Evolutionary conservation across 2,797 vertebrate species (phyloP), one percentile per base, ranked within the genome.

Genomic region (Tangara arthus): DNA sequence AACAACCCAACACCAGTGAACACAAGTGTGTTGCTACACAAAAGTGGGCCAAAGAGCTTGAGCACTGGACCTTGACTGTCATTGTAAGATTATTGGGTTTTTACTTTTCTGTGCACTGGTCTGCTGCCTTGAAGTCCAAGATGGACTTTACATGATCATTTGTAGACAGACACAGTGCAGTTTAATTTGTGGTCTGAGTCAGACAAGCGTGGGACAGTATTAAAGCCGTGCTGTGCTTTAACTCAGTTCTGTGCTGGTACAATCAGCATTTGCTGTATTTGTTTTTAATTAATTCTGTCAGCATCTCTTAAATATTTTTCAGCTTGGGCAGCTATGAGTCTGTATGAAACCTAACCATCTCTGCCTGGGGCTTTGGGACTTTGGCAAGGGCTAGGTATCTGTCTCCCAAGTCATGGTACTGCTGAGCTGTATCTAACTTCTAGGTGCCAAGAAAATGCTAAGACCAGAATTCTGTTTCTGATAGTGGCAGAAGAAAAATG

Each of bases 251-350:
- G 5, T 71, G 15, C n/a, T 44, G 42, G 18, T 88, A 85, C 28
- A 37, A 39, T 41, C 79, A 93, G 14, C 35, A 61, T 26, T 82
- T 49, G 7, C 32, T 80, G 68, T 49, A 52, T 83, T 79, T 87
- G 18, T 1, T 92, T 87, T 95, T 82, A 84, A 90, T 87, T 87
- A 82, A 19, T 76, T 92, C 60, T 87, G 65, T 82, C 68, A 91
- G 42, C 34, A 50, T 65, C 57, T 80, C 34, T 77, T 71, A 68
- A 27, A 70, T 1, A 0, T 80, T 87, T 82, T 91, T 87, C 68
- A 71, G 20, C 42, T 80, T 71, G 46, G 15, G 9, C 41, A 71
- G 44, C 44, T 82, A 55, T 32, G 32, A 94, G 8, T 15, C 8
- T 35, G 15, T 80, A n/a, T 46, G 39, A 94, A 92, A 85, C 16